These are phyloP conservation scores for Casuarius casuarius DNA, from an alignment of 2,113 vertebrate species.

Conservation along the genomic window DNA sequence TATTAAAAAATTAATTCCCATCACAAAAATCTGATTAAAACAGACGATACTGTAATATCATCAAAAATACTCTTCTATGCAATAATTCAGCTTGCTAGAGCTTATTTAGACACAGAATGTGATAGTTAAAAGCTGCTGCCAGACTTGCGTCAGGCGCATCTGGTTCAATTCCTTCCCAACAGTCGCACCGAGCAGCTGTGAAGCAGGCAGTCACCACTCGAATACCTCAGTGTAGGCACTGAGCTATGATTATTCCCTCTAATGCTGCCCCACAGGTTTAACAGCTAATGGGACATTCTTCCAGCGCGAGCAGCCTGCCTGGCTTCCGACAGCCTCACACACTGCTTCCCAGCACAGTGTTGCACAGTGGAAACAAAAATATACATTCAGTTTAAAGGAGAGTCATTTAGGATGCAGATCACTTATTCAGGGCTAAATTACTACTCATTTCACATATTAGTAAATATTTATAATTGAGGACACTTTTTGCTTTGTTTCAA, in stretches of 20 bases:
- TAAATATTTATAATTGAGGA: not conserved
- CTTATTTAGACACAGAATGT: not conserved
- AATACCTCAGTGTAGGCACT: not conserved
- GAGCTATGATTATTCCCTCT: constrained; percentile 1
- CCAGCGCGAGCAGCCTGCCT: not conserved
- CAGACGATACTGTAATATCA: not conserved
- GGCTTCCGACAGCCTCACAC: not conserved
- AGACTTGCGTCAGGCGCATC: not conserved
- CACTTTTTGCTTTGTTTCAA: not conserved
- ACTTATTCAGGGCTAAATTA: not conserved
- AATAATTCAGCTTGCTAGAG: not conserved
- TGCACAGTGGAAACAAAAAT: not conserved
- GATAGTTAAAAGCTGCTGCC: not conserved
- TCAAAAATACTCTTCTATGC: not conserved
- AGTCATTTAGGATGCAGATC: not conserved
- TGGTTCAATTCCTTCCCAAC: not conserved
- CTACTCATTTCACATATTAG: not conserved
- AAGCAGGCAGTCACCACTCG: not conserved
- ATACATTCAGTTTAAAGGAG: accelerated
- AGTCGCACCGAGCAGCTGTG: not conserved
- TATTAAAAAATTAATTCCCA: not conserved
- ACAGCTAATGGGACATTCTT: constrained; percentile 42
- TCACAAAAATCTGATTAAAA: not conserved
- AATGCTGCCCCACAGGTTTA: constrained; percentile 61
- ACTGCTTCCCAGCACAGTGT: not conserved